Percentiles rank a stretch among this genome's conserved stretches.
Evolutionary conservation across 2,113 vertebrate genomes (phyloP).

Genomic region (Bubo blakistoni): DNA sequence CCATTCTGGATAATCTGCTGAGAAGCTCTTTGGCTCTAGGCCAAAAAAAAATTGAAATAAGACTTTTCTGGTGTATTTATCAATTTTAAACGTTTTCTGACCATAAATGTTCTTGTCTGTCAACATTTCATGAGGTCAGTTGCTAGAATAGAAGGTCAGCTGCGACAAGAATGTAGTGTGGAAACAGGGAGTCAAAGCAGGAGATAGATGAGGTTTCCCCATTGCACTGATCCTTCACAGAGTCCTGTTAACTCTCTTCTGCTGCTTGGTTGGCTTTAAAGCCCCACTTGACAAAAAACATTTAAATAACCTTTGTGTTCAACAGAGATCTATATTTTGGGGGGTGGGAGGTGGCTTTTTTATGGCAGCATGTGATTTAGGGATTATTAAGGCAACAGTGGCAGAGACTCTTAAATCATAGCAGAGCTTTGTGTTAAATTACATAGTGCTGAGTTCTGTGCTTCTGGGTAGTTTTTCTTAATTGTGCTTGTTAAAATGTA

Average conservation of each 20-base stretch:
- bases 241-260: background rate
- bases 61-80: background rate
- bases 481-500: slow-evolving; percentile 53
- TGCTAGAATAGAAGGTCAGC: background rate
- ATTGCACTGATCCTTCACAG: background rate
- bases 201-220: background rate
- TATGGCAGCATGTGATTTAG: slow-evolving; percentile 31
- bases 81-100: background rate
- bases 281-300: background rate
- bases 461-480: slow-evolving; percentile 53
- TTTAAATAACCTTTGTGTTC: slow-evolving; percentile 18
- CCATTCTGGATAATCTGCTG: background rate
- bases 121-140: background rate
- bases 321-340: background rate
- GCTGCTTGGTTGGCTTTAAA: slow-evolving; percentile 4
- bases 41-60: background rate
- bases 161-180: background rate
- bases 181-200: background rate
- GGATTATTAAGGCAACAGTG: slow-evolving; percentile 22
- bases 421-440: slow-evolving; percentile 47
- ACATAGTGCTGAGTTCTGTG: background rate
- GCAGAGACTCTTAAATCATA: slow-evolving; percentile 56
- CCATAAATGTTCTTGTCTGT: background rate
- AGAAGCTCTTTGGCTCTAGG: background rate
- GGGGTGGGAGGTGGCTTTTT: background rate